A percentile compares a stretch with the other conserved stretches of the same genome.
These are phyloP conservation scores for Hecatera dysodea DNA, from an alignment of 2,888 invertebrate species.

Conservation along the genomic window DNA sequence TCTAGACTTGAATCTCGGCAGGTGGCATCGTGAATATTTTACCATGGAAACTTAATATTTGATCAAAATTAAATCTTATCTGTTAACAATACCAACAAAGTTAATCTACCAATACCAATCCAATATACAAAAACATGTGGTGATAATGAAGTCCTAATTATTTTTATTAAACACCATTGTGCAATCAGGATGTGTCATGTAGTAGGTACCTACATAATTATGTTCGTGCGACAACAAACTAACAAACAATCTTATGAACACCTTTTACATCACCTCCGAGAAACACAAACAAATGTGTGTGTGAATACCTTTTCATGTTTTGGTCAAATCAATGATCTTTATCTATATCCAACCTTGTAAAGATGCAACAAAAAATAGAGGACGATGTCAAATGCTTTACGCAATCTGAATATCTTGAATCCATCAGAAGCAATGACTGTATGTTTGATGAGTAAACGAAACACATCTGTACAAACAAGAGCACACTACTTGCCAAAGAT, in stretches of 20 bases:
- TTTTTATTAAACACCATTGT: conserved; percentile 27
- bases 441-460: conserved; percentile 80
- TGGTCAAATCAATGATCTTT: too few species aligned
- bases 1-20: conserved; percentile 23
- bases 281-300: conserved; percentile 19
- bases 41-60: background rate
- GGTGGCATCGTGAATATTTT: conserved; percentile 14
- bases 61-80: conserved; percentile 26
- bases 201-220: background rate
- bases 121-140: background rate
- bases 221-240: conserved; percentile 14
- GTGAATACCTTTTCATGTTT: too few species aligned
- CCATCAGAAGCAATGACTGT: conserved; percentile 71
- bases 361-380: conserved; percentile 70
- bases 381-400: conserved; percentile 70
- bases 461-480: conserved; percentile 79
- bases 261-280: conserved; percentile 1
- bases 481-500: conserved; percentile 74
- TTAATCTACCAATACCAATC: conserved; percentile 8
- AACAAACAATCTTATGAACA: conserved; percentile 24
- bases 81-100: background rate
- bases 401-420: conserved; percentile 74
- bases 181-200: conserved; percentile 29
- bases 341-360: too few species aligned
- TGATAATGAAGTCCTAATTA: conserved; percentile 8